Percentiles rank a stretch among this genome's conserved stretches.
phyloP scores from a whole-genome alignment of 1,140 invertebrate genomes.

The Zaprionus gabonicus region DNA sequence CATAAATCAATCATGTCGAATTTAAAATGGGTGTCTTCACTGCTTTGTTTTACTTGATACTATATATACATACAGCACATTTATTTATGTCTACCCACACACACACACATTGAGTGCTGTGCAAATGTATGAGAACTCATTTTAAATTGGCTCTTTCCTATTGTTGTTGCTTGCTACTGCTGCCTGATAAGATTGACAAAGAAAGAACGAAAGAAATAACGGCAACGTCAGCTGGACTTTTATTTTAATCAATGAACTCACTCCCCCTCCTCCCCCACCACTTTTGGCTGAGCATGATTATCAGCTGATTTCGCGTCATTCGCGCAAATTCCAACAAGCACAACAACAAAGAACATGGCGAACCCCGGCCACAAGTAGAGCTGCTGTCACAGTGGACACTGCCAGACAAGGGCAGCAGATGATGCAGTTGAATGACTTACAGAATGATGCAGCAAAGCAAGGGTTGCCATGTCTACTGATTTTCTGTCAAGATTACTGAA shows the following conservation, averaged over 20 bases:
- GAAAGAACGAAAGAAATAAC: slow-evolving; percentile 64
- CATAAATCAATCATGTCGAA: slow-evolving; percentile 28
- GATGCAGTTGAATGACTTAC: neutral
- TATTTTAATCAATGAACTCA: slow-evolving; percentile 73
- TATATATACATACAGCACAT: slow-evolving; percentile 15
- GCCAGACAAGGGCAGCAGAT: neutral
- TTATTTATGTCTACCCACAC: slow-evolving; percentile 5
- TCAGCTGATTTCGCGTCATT: slow-evolving; percentile 45
- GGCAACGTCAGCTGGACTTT: slow-evolving; percentile 65
- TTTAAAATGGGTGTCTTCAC: slow-evolving; percentile 15
- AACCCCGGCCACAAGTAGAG: slow-evolving; percentile 31
- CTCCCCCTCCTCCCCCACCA: neutral
- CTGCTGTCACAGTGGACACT: slow-evolving; percentile 31
- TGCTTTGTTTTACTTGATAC: slow-evolving; percentile 34
- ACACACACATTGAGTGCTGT: neutral
- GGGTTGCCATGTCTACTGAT: neutral
- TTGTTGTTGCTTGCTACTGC: slow-evolving; percentile 43
- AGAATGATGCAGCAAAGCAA: neutral
- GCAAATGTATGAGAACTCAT: slow-evolving; percentile 19
- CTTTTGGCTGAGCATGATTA: slow-evolving; percentile 7
- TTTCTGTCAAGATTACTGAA: too few relatives aligned
- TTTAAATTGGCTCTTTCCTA: slow-evolving; percentile 66
- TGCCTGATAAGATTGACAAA: slow-evolving; percentile 67
- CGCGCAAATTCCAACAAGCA: slow-evolving; percentile 22
- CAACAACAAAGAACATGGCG: neutral